phyloP scores from a whole-genome alignment of 2,888 invertebrate species.

The Ormyrus thymus region DNA sequence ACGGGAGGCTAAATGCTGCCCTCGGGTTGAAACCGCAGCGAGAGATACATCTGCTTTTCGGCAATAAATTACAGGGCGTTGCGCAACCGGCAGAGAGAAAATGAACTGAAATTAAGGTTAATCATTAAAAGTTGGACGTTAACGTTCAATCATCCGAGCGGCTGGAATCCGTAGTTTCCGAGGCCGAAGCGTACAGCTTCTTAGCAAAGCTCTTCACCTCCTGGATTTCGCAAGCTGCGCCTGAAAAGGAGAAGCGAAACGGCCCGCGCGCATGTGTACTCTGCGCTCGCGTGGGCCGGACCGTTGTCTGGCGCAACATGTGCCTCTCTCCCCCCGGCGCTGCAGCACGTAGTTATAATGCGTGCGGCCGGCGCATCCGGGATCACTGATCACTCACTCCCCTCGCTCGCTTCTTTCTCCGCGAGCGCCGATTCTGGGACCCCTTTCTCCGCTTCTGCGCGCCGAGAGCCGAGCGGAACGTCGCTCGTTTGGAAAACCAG shows the following conservation, averaged over 20 bases:
- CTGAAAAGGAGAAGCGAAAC: not conserved
- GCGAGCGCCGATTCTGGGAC: not conserved
- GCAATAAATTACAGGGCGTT: too few species aligned
- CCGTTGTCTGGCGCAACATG: slow-evolving; percentile 21
- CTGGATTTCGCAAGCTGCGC: not conserved
- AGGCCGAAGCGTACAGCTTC: too few species aligned
- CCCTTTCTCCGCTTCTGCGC: not conserved
- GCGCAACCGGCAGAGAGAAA: too few species aligned
- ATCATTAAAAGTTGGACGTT: too few species aligned
- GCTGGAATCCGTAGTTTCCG: too few species aligned
- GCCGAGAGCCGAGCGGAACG: too few species aligned
- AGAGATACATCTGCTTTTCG: too few species aligned
- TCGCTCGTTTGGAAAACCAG: too few species aligned
- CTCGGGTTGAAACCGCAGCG: too few species aligned
- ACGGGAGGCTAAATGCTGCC: too few species aligned
- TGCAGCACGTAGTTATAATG: slow-evolving; percentile 24
- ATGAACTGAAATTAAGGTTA: too few species aligned
- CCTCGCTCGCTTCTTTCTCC: not conserved
- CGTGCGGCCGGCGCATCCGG: slow-evolving; percentile 41
- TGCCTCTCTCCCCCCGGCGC: not conserved
- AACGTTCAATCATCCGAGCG: too few species aligned
- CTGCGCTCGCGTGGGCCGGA: not conserved
- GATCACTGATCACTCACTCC: slow-evolving; percentile 44
- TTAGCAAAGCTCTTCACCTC: not conserved
- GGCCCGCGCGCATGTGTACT: not conserved